Evolutionary conservation across 2,797 vertebrate species (phyloP).

Genomic region (Fistularia commersonii): DNA sequence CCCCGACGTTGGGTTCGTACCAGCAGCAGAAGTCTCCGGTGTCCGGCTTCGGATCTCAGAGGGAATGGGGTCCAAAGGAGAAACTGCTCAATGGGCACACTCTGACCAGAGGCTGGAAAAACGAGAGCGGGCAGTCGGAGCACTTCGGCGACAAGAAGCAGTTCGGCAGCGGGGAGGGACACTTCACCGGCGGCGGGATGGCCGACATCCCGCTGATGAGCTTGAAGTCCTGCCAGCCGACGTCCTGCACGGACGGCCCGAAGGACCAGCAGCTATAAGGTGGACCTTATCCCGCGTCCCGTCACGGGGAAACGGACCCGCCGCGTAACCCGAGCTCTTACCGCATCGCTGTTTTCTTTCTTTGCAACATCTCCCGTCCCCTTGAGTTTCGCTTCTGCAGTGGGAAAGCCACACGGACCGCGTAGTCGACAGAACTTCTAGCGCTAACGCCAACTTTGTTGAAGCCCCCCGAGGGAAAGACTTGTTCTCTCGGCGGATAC

Average conservation of each 20-base stretch:
- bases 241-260: constrained; percentile 86
- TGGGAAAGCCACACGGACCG: constrained; percentile 86
- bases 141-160: constrained; percentile 95
- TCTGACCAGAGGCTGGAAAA: constrained; percentile 95
- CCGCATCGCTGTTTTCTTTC: constrained; percentile 35
- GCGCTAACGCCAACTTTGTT: constrained; percentile 81
- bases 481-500: too few species aligned
- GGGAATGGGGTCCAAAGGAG: constrained; percentile 96
- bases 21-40: constrained; percentile 94
- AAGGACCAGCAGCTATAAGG: constrained; percentile 99
- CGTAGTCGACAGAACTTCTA: constrained; percentile 85
- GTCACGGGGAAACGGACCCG: constrained; percentile 31
- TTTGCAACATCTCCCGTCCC: constrained; percentile 46
- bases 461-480: constrained; percentile 66
- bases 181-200: constrained; percentile 87
- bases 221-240: constrained; percentile 93
- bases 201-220: constrained; percentile 96
- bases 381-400: constrained; percentile 85
- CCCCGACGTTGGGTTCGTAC: constrained; percentile 87
- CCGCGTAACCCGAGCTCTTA: constrained; percentile 35
- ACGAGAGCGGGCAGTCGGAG: constrained; percentile 87
- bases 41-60: constrained; percentile 88
- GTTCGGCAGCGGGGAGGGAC: constrained; percentile 87
- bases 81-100: constrained; percentile 98
- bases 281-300: constrained; percentile 47